A percentile compares a stretch with the other conserved stretches of the same genome.
These are phyloP conservation scores for Hyla sarda DNA, from an alignment of 2,113 vertebrate genomes.

Conservation along the genomic window DNA sequence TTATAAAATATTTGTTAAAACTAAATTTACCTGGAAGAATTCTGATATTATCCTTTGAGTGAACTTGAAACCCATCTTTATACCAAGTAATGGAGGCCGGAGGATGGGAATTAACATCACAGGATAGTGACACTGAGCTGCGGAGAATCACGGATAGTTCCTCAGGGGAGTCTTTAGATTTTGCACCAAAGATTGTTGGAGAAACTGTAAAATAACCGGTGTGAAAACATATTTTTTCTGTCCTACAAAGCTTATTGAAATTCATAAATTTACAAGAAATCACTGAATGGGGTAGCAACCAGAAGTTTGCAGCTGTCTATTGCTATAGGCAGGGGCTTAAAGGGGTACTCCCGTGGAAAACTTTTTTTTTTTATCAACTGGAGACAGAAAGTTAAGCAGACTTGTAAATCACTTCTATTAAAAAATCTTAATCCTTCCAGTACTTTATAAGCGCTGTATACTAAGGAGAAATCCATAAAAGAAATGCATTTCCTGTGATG, in stretches of 20 bases:
- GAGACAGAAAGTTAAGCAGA: no score
- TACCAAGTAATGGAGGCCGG: slow-evolving; percentile 91
- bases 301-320: no score
- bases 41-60: slow-evolving; percentile 82
- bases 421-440: no score
- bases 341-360: no score
- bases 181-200: slow-evolving; percentile 85
- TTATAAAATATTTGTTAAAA: background rate
- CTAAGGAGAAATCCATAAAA: no score
- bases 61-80: slow-evolving; percentile 84
- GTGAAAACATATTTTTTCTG: background rate
- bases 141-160: slow-evolving; percentile 88
- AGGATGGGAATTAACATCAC: slow-evolving; percentile 92
- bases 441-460: no score
- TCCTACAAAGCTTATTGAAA: background rate
- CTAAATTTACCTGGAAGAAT: slow-evolving; percentile 87
- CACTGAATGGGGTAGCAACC: background rate
- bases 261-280: background rate
- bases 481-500: no score
- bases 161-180: slow-evolving; percentile 76
- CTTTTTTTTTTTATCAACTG: no score
- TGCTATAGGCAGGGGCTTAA: no score
- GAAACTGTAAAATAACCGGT: slow-evolving; percentile 76
- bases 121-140: slow-evolving; percentile 89
- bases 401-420: no score